Conservation (phyloP, 2,888 invertebrate species). For the Xiphydria camelus region DNA sequence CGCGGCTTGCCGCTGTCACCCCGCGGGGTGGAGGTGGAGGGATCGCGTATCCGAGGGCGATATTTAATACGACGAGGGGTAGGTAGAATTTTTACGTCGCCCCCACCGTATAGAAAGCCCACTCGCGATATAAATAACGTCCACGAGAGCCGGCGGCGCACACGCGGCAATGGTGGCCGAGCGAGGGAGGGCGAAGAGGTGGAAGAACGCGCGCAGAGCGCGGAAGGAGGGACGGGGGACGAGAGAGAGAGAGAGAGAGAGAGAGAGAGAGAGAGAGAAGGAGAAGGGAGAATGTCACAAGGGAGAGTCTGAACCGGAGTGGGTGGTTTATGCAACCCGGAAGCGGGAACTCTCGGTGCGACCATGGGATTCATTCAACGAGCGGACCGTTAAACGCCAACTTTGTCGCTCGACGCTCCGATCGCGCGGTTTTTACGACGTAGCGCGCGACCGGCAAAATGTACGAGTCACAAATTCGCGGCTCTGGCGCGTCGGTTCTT, state of each 20-base stretch:
- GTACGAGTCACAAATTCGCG: too few species aligned
- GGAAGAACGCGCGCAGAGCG: conserved; percentile 3
- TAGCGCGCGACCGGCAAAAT: too few species aligned
- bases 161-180: conserved; percentile 17
- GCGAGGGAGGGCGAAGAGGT: conserved; percentile 17
- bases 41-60: not conserved
- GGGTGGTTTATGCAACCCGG: conserved; percentile 27
- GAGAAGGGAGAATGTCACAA: conserved; percentile 2
- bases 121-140: conserved; percentile 27
- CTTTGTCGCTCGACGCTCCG: too few species aligned
- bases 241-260: conserved; percentile 25
- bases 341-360: conserved; percentile 16
- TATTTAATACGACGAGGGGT: conserved; percentile 35
- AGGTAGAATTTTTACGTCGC: conserved; percentile 31
- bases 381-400: not conserved
- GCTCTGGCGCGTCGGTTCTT: too few species aligned
- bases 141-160: not conserved
- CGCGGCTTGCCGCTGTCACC: conserved; percentile 10
- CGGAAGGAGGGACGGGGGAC: not conserved
- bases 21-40: too few species aligned
- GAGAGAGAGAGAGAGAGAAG: conserved; percentile 2
- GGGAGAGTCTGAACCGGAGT: not conserved
- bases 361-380: not conserved
- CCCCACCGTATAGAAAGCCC: not conserved
- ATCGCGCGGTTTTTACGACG: too few species aligned